Conservation (phyloP, 2,797 vertebrate genomes). For the Phyllotis vaccarum region DNA sequence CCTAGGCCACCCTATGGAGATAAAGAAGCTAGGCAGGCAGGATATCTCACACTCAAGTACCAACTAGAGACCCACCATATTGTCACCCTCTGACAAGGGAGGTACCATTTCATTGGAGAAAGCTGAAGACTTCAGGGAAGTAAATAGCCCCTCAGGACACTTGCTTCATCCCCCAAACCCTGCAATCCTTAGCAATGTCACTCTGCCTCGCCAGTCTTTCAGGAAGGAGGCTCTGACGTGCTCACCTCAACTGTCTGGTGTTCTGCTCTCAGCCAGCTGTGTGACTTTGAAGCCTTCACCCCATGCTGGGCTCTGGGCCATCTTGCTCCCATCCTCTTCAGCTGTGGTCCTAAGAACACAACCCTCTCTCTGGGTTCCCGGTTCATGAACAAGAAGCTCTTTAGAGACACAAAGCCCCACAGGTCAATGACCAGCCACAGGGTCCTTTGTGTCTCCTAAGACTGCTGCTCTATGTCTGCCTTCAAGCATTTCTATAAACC, state of each 20-base stretch:
- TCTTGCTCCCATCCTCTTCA: background rate
- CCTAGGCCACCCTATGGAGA: background rate
- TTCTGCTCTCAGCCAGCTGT: background rate
- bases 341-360: background rate
- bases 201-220: background rate
- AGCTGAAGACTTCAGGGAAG: background rate
- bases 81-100: background rate
- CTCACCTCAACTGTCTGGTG: background rate
- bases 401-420: background rate
- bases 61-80: rapidly evolving
- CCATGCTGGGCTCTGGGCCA: background rate
- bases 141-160: background rate
- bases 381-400: background rate
- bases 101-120: background rate
- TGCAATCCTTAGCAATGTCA: background rate
- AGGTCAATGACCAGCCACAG: too few relatives aligned
- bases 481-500: background rate
- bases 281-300: background rate
- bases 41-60: background rate
- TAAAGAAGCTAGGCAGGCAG: background rate
- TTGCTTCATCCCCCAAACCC: background rate
- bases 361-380: background rate
- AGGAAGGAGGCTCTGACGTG: background rate
- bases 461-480: background rate
- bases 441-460: rapidly evolving